Conservation (phyloP, 2,113 vertebrate species). For the Gulo gulo region DNA sequence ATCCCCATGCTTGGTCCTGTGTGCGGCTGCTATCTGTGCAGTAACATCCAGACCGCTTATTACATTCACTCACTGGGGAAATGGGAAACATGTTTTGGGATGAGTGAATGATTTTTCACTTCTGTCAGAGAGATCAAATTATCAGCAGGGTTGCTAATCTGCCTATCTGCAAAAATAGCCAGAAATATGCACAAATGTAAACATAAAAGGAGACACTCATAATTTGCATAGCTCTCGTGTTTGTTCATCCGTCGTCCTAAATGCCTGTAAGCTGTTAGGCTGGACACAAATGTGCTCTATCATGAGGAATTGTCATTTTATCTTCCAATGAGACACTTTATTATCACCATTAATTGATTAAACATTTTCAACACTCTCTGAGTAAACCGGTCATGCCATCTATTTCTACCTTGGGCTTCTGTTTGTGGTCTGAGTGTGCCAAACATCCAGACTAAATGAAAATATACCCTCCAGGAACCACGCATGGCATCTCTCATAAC, state of each 20-base stretch:
- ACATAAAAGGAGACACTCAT: slow-evolving; percentile 77
- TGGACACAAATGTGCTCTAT: slow-evolving; percentile 16
- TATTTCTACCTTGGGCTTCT: slow-evolving; percentile 92
- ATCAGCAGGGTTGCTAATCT: slow-evolving; percentile 74
- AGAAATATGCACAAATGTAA: slow-evolving; percentile 82
- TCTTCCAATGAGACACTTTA: slow-evolving; percentile 76
- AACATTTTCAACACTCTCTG: slow-evolving; percentile 89
- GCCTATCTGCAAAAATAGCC: slow-evolving; percentile 76
- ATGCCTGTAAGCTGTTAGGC: slow-evolving; percentile 27
- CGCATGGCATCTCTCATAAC: slow-evolving; percentile 94
- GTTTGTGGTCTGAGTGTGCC: slow-evolving; percentile 91
- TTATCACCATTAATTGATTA: slow-evolving; percentile 91
- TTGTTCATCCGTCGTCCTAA: slow-evolving; percentile 68
- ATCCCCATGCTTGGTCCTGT: not conserved
- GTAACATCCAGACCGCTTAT: not conserved
- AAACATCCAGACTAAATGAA: slow-evolving; percentile 97
- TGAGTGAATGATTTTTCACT: slow-evolving; percentile 64
- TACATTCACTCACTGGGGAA: not conserved
- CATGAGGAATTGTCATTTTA: slow-evolving; percentile 65
- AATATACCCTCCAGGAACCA: slow-evolving; percentile 93
- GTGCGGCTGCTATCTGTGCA: not conserved
- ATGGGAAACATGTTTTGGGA: slow-evolving; percentile 30
- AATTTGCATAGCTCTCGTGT: slow-evolving; percentile 77
- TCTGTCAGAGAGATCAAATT: slow-evolving; percentile 75
- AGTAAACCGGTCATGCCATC: slow-evolving; percentile 86